Conservation (phyloP, 2,888 invertebrate species). For the Drosophila greeni region DNA sequence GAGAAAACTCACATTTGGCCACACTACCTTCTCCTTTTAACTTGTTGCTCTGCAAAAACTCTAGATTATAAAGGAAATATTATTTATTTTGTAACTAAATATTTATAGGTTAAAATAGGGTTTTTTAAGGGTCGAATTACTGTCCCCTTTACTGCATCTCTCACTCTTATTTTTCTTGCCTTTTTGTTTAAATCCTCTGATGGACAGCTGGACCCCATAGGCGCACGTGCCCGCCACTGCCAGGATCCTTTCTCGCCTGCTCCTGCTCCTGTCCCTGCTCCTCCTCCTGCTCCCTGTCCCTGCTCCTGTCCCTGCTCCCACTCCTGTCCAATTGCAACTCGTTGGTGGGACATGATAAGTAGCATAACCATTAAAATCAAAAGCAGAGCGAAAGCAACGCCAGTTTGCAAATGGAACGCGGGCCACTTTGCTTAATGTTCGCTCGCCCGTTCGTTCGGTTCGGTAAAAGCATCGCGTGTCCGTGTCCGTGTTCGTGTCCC, state of each 20-base stretch:
- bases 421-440: constrained; percentile 71
- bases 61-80: background rate
- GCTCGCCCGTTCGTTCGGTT: background rate
- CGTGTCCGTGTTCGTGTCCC: background rate
- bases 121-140: background rate
- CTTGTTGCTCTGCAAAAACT: background rate
- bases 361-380: constrained; percentile 71
- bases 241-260: background rate
- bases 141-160: background rate
- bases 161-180: background rate
- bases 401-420: constrained; percentile 68
- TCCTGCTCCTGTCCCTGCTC: background rate
- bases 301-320: background rate
- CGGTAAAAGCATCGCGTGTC: constrained; percentile 53
- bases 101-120: background rate
- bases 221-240: constrained; percentile 6
- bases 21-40: background rate
- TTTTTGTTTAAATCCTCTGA: constrained; percentile 8
- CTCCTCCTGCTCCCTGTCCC: background rate
- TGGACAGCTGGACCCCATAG: constrained; percentile 24
- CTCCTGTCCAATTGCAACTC: constrained; percentile 11
- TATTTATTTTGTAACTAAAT: background rate
- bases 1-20: no score
- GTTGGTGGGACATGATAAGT: constrained; percentile 66
- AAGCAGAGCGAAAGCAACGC: constrained; percentile 44